These are phyloP conservation scores for Phrynocephalus guinanensis DNA, from an alignment of 2,797 vertebrate species.

Conservation along the genomic window DNA sequence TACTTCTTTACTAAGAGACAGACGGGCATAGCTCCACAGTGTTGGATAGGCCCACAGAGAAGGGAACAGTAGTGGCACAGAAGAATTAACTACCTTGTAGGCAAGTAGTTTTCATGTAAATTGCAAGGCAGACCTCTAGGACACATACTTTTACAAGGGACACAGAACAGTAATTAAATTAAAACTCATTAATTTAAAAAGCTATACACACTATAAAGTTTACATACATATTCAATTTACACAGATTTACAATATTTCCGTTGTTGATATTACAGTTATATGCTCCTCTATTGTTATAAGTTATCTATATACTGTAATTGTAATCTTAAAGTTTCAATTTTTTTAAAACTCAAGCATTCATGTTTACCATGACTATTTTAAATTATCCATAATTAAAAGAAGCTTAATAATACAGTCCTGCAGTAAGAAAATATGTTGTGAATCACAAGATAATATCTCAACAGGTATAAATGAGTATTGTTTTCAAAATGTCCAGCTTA, in stretches of 20 bases:
- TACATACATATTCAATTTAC: conserved; percentile 68
- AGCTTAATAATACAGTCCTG: conserved; percentile 54
- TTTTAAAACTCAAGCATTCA: neutral
- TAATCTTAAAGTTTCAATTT: neutral
- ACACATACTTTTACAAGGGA: conserved; percentile 76
- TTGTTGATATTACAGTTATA: conserved; percentile 47
- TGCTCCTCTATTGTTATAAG: conserved; percentile 41
- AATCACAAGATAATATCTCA: conserved; percentile 44
- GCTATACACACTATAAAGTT: conserved; percentile 77
- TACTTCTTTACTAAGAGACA: neutral
- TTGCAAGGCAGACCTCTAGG: conserved; percentile 49
- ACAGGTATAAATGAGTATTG: conserved; percentile 39
- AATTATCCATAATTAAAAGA: conserved; percentile 54
- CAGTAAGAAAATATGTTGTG: conserved; percentile 58
- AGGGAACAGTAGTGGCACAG: neutral
- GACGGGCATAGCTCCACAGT: neutral
- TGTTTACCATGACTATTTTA: conserved; percentile 42
- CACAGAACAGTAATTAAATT: conserved; percentile 71
- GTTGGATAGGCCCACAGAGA: neutral
- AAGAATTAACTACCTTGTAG: neutral
- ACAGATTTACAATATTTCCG: conserved; percentile 69
- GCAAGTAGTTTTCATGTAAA: neutral
- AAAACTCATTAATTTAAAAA: conserved; percentile 77
- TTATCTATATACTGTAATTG: neutral
- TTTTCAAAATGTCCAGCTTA: conserved; percentile 17